Conservation (phyloP, 1,140 invertebrate genomes). For the Leucophenga varia region DNA sequence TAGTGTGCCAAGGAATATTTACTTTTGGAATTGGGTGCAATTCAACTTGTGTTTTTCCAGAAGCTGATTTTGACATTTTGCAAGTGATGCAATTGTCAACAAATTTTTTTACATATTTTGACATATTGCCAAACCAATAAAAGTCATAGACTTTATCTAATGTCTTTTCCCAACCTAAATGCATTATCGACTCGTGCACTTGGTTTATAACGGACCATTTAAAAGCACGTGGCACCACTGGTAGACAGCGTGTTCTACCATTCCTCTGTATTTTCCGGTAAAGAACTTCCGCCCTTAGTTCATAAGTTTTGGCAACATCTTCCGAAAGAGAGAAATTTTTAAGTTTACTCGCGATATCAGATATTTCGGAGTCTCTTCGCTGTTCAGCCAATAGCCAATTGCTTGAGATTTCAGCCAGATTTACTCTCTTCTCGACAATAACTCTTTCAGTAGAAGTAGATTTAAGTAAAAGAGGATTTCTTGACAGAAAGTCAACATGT, state of each 20-base stretch:
- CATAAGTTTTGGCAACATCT: no score
- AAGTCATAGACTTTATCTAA: constrained; percentile 26
- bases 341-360: constrained; percentile 5
- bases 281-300: constrained; percentile 23
- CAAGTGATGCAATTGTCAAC: constrained; percentile 38
- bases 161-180: constrained; percentile 41
- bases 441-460: constrained; percentile 1
- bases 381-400: constrained; percentile 16
- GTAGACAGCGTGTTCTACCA: constrained; percentile 29
- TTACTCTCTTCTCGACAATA: constrained; percentile 8
- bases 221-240: constrained; percentile 37
- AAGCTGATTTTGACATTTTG: constrained; percentile 21
- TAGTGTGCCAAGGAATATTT: no score
- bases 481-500: constrained; percentile 8
- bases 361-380: constrained; percentile 11
- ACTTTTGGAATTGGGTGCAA: constrained; percentile 29
- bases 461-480: constrained; percentile 4
- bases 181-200: constrained; percentile 32
- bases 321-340: no score
- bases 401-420: constrained; percentile 20
- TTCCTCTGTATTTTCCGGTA: constrained; percentile 23
- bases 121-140: constrained; percentile 32
- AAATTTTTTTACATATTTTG: constrained; percentile 36
- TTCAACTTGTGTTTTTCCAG: constrained; percentile 26
- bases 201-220: constrained; percentile 42